Conservation (phyloP, 2,797 vertebrate genomes). For the Rhadinocentrus ornatus region DNA sequence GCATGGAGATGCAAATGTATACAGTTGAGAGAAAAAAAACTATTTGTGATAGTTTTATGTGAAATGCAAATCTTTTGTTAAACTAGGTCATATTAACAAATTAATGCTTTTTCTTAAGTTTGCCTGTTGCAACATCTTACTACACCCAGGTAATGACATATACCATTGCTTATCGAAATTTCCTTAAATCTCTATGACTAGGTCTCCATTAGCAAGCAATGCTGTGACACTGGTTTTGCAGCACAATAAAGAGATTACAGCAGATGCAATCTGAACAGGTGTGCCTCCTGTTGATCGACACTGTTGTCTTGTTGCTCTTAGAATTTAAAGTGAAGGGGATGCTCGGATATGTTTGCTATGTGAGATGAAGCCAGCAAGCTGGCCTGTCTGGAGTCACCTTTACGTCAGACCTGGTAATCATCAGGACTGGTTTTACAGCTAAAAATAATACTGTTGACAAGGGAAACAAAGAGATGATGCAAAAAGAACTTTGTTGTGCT, state of each 20-base stretch:
- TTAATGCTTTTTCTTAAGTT: background rate
- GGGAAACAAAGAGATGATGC: conserved; percentile 14
- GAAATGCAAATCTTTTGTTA: background rate
- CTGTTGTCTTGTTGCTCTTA: background rate
- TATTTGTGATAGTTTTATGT: background rate
- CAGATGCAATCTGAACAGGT: conserved; percentile 18
- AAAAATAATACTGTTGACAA: conserved; percentile 11
- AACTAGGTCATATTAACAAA: background rate
- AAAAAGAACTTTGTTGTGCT: background rate
- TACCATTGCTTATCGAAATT: background rate
- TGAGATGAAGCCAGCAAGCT: conserved; percentile 3
- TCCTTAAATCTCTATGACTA: background rate
- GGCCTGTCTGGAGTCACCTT: background rate
- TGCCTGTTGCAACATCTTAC: background rate
- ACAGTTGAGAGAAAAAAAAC: background rate
- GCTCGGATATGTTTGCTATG: conserved; percentile 13
- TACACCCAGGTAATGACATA: background rate
- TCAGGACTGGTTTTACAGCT: conserved; percentile 47
- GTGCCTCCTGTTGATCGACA: conserved; percentile 35
- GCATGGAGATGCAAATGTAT: background rate
- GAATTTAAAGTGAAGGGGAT: conserved; percentile 14
- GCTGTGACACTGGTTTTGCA: conserved; percentile 1
- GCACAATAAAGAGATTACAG: background rate
- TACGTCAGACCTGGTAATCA: conserved; percentile 16
- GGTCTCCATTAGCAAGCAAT: background rate